Base-by-base conservation (phyloP, 2,888 invertebrate species). In the Andrena hattorfiana region DNA sequence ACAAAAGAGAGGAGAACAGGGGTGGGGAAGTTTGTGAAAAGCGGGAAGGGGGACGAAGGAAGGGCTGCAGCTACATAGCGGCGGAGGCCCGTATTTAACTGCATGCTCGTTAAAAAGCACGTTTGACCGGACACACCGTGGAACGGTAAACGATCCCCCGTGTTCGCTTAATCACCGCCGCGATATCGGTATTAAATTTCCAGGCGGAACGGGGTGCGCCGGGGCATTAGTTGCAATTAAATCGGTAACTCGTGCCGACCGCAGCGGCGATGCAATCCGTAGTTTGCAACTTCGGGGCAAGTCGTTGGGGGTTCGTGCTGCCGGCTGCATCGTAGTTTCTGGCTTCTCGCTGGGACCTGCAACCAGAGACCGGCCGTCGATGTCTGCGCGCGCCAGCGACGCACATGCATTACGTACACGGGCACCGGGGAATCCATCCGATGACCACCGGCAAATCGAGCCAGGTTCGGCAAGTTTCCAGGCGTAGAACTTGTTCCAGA, bases 261-360 rank as follows among this genome's bases (percentile, higher is more conserved):
- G 62, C 71, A 78, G 66, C 66, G 64, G 77, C 83, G 78, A 79
- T 82, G 89, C 89, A 89, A 89, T 90, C 81, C 85, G 83, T 84
- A 87, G 87, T 89, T 90, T 81, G 89, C 86, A 90, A 90, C 84
- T 89, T 89, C 23, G 81, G 23, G 74, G 73, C 84, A 88, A 89
- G 89, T 89, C 88, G 90, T 89, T 87, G 70, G 70, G 70, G 70
- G 70, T 83, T 69, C 68, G 35, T 51, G 59, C 28, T 66, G 54
- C 48, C 56, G 67, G 71, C 48, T 73, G 63, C 35, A 30, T 54
- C 69, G 69, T 23, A 80, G 82, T 80, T 79, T 85, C 60, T 42
- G 64, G 62, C 64, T 80, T 71, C 70, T 68, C 49, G 69, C 48
- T 20, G 26, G 35, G 23, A 20, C 10, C 26, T n/a, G 63, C 54